Conservation (phyloP, 1,140 invertebrate species). For the Pseudomyrmex sp. region DNA sequence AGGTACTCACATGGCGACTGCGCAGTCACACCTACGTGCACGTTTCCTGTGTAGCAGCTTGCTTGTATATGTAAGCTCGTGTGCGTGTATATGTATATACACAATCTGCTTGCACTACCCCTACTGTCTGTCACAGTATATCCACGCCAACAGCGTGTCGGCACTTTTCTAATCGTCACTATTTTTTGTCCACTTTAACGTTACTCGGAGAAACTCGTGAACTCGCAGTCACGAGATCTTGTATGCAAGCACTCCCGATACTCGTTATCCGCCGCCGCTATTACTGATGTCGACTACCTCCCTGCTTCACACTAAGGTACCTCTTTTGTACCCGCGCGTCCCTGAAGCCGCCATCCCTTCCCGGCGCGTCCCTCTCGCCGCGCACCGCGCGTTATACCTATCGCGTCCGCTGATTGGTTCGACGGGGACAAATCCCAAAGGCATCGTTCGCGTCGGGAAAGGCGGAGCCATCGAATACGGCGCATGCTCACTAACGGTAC, state of each 20-base stretch:
- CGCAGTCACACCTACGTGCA: constrained; percentile 84
- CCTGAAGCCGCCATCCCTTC: constrained; percentile 8
- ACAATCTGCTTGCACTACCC: constrained; percentile 30
- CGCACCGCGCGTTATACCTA: constrained; percentile 14
- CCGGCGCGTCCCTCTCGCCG: constrained; percentile 56
- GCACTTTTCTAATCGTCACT: constrained; percentile 6
- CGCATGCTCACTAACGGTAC: constrained; percentile 80
- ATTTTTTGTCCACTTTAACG: neutral
- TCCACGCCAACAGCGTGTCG: constrained; percentile 10
- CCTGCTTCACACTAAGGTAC: constrained; percentile 49
- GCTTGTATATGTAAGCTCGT: neutral
- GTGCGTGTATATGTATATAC: constrained; percentile 1
- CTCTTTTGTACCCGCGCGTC: constrained; percentile 31
- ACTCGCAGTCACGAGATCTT: constrained; percentile 50
- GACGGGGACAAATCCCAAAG: constrained; percentile 82
- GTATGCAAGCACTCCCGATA: constrained; percentile 68
- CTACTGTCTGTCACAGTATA: neutral
- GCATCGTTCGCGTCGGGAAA: constrained; percentile 76
- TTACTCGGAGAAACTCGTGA: constrained; percentile 28
- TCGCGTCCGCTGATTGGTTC: constrained; percentile 76
- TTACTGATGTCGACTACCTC: constrained; percentile 60
- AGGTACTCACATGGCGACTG: constrained; percentile 84
- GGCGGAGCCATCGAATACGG: constrained; percentile 76
- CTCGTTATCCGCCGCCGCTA: constrained; percentile 69
- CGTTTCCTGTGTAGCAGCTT: constrained; percentile 74